phyloP scores from a whole-genome alignment of 1,140 invertebrate species.

The Drosophila sp. region DNA sequence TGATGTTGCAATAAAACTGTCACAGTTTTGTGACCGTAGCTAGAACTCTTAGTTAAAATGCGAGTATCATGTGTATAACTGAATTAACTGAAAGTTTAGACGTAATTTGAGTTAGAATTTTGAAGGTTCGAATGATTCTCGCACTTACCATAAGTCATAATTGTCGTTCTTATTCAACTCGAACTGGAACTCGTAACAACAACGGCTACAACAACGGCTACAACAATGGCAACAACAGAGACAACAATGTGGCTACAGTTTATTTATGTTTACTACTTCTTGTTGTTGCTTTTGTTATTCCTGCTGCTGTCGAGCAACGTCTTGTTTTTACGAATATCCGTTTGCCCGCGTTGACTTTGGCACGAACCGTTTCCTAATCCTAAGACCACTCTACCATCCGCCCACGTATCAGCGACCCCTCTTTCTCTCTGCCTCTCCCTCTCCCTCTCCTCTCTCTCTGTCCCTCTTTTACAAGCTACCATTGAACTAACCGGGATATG shows the following conservation, averaged over 20 bases:
- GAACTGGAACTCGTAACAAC: too few species aligned
- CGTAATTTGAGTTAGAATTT: conserved; percentile 6
- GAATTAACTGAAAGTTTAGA: conserved; percentile 20
- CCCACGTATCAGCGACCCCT: neutral
- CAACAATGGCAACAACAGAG: neutral
- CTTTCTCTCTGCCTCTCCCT: too few species aligned
- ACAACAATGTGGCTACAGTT: conserved; percentile 43
- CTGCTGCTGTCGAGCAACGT: neutral
- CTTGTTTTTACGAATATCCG: conserved; percentile 58
- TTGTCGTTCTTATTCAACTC: too few species aligned
- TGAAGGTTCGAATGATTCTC: neutral
- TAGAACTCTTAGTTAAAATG: conserved; percentile 8
- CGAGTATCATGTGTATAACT: conserved; percentile 23
- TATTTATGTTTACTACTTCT: conserved; percentile 64
- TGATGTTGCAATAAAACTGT: conserved; percentile 10
- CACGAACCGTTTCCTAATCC: conserved; percentile 56
- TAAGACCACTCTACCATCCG: neutral
- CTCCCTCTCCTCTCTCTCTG: too few species aligned
- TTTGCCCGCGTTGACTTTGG: conserved; percentile 63
- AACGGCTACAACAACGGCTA: too few species aligned
- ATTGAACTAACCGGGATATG: conserved; percentile 60
- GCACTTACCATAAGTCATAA: too few species aligned
- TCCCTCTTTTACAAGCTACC: neutral
- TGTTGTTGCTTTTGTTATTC: conserved; percentile 19
- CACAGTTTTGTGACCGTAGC: conserved; percentile 23